Evolutionary conservation across 2,888 invertebrate species (phyloP).

Genomic region (Oegoconia quadripuncta): DNA sequence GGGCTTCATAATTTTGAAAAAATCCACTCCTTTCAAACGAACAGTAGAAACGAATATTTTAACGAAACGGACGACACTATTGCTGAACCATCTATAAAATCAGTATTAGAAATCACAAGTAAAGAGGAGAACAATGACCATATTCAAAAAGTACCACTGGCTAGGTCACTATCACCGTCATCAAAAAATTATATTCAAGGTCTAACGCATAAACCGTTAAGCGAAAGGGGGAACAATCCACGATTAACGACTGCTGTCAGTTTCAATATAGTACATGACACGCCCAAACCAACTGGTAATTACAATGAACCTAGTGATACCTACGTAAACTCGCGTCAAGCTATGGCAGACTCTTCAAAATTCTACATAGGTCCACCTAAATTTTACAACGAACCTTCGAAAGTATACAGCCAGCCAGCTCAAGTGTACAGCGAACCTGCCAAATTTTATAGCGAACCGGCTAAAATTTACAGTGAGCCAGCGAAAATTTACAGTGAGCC

Average conservation of each 20-base stretch:
- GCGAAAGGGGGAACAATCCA: slow-evolving; percentile 40
- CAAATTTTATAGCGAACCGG: slow-evolving; percentile 72
- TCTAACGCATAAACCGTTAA: slow-evolving; percentile 33
- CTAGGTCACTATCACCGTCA: slow-evolving; percentile 42
- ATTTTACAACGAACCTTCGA: slow-evolving; percentile 52
- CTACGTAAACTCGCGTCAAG: slow-evolving; percentile 31
- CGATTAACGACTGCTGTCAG: slow-evolving; percentile 62
- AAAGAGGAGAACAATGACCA: slow-evolving; percentile 34
- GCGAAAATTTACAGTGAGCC: slow-evolving; percentile 78
- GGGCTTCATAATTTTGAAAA: slow-evolving; percentile 42
- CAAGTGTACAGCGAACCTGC: slow-evolving; percentile 70
- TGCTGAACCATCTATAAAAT: slow-evolving; percentile 49
- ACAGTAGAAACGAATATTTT: slow-evolving; percentile 63
- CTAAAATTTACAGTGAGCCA: slow-evolving; percentile 78
- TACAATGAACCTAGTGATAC: slow-evolving; percentile 37
- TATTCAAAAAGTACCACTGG: slow-evolving; percentile 43
- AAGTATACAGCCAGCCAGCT: slow-evolving; percentile 60
- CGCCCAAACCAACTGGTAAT: slow-evolving; percentile 34
- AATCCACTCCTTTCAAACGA: slow-evolving; percentile 68
- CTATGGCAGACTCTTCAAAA: slow-evolving; percentile 30
- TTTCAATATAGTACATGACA: slow-evolving; percentile 62
- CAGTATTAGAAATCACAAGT: slow-evolving; percentile 32
- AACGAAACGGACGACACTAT: slow-evolving; percentile 47
- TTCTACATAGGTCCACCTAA: slow-evolving; percentile 48
- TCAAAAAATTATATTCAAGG: slow-evolving; percentile 49